Conservation (phyloP, 1,140 invertebrate genomes). For the Mactra quadrangularis region DNA sequence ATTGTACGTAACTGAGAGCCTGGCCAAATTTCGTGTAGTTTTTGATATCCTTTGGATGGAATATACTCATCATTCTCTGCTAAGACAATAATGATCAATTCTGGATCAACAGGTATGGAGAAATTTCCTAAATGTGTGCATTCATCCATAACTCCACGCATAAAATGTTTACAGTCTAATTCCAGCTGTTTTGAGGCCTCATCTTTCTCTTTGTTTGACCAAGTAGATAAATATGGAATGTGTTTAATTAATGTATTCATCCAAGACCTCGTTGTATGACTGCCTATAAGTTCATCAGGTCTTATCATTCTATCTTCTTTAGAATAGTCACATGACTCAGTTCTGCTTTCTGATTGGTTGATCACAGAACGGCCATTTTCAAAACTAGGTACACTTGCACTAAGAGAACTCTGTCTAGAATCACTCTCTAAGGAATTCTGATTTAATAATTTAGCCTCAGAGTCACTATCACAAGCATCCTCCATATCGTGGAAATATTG, state of each 20-base stretch:
- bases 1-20: slow-evolving; percentile 94
- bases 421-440: not conserved
- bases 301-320: not conserved
- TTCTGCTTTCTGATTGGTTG: slow-evolving; percentile 1
- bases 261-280: not conserved
- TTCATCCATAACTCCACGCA: slow-evolving; percentile 99
- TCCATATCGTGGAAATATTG: slow-evolving; percentile 31
- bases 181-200: slow-evolving; percentile 14
- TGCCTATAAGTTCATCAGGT: not conserved
- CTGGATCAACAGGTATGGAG: slow-evolving; percentile 91
- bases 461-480: slow-evolving; percentile 8
- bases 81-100: slow-evolving; percentile 80
- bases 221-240: slow-evolving; percentile 8
- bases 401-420: slow-evolving; percentile 1
- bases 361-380: not conserved
- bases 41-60: slow-evolving; percentile 91
- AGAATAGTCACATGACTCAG: not conserved
- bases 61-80: slow-evolving; percentile 94
- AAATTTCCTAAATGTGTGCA: slow-evolving; percentile 98
- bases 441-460: not conserved
- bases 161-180: slow-evolving; percentile 89
- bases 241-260: not conserved
- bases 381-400: too few relatives aligned
- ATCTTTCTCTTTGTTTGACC: not conserved
- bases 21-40: slow-evolving; percentile 95